Evolutionary conservation across 2,113 vertebrate genomes (phyloP), one percentile per base, ranked within the genome.

Genomic region (Barbus barbus): DNA sequence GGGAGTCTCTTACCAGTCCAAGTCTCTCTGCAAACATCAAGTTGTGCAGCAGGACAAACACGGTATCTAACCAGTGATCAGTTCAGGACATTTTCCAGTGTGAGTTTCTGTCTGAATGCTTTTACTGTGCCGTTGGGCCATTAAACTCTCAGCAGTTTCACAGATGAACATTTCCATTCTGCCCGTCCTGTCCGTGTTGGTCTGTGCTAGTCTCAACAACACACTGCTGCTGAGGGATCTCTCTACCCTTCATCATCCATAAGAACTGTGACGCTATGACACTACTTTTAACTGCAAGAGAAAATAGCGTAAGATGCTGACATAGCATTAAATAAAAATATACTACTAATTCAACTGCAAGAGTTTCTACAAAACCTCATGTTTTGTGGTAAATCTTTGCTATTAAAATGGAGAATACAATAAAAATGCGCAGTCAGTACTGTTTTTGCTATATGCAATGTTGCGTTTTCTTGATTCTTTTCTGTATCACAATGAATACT

Each of bases 161-260:
- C 86, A 85, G 83, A 85, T 78, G 71, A 81, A 65, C 74, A 36
- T 24, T 65, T 48, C 80, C 67, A 58, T 36, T 71, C 74, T 24
- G 14, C 24, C 61, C 63, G 79, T 58, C 74, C 83, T 82, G 86
- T 9, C 51, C 24, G 86, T 87, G 86, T 76, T 81, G 56, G 83
- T 56, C 86, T 46, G 83, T 83, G 80, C 78, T 80, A 28, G 77
- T 63, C 77, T 79, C 77, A 79, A 63, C 77, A 61, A 84, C 83
- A 63, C 74, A 26, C 83, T 69, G 31, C 61, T 63, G 18, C 33
- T 63, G 77, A 9, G 84, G 26, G 28, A 24, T 78, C 5, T 28
- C 4, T 65, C 22, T 60, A 41, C 53, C 51, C 56, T 20, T 83
- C 41, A 58, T 18, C 51, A 56, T 83, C 44, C 2, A 48, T 28